Conservation (phyloP, 1,140 invertebrate genomes). For the Sinella curviseta region DNA sequence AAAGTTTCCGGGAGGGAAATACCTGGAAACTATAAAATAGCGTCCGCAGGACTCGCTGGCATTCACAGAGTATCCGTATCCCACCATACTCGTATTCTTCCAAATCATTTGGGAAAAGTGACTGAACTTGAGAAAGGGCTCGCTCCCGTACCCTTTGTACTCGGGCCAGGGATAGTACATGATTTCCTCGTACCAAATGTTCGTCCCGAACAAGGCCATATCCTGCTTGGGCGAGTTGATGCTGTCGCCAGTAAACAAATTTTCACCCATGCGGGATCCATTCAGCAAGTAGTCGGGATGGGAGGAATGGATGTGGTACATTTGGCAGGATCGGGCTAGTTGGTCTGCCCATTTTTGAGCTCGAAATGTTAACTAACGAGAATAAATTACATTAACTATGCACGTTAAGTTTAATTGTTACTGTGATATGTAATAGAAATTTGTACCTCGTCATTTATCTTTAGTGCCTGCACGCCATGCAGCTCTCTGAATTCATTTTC, state of each 20-base stretch:
- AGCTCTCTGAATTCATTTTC: constrained; percentile 13
- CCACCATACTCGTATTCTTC: neutral
- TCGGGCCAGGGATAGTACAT: neutral
- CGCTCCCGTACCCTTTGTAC: neutral
- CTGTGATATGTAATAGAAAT: neutral
- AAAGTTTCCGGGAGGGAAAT: constrained; percentile 5
- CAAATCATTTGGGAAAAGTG: constrained; percentile 18
- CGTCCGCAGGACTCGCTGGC: neutral
- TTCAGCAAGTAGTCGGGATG: constrained; percentile 3
- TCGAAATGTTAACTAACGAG: neutral
- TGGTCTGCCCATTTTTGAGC: constrained; percentile 8
- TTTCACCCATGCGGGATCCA: constrained; percentile 5
- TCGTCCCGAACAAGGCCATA: neutral
- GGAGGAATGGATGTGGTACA: constrained; percentile 17
- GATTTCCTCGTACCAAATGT: constrained; percentile 19
- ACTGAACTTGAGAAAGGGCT: neutral
- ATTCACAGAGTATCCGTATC: neutral
- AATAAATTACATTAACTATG: too few relatives aligned
- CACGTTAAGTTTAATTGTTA: too few relatives aligned
- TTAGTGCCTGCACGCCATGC: neutral
- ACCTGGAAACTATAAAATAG: constrained; percentile 7
- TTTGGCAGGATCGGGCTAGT: neutral
- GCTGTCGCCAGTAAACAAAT: neutral
- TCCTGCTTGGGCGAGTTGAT: neutral
- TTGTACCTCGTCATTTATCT: neutral